Percentiles rank a stretch among this genome's conserved stretches.
Evolutionary conservation across 2,113 vertebrate genomes (phyloP).

Genomic region (Phoxinus phoxinus): DNA sequence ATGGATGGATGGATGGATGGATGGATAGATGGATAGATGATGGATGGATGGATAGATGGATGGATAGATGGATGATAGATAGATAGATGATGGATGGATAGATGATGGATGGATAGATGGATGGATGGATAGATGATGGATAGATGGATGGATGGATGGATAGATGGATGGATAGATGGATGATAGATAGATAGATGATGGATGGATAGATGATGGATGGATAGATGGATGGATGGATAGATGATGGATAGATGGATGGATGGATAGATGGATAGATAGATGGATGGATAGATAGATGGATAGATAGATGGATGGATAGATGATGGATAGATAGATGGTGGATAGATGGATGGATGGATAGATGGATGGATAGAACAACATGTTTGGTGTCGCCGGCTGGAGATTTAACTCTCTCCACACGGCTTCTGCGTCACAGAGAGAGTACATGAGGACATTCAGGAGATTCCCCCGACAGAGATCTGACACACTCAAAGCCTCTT

Average conservation of each 20-base stretch:
- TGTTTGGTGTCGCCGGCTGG: background rate
- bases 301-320: no score
- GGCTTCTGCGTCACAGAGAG: background rate
- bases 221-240: background rate
- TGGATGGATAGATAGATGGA: no score
- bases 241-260: background rate
- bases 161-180: background rate
- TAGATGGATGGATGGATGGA: background rate
- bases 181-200: no score
- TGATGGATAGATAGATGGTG: no score
- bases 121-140: background rate
- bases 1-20: accelerated
- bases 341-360: no score
- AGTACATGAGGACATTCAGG: background rate
- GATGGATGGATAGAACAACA: no score
- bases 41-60: background rate
- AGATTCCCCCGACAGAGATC: background rate
- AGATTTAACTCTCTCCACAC: background rate
- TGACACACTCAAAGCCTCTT: background rate
- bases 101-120: background rate
- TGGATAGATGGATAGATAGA: background rate
- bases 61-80: background rate
- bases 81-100: no score
- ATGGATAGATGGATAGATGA: accelerated
- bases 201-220: background rate